Evolutionary conservation across 1,140 invertebrate species (phyloP).

Genomic region (Megalonaias nervosa): DNA sequence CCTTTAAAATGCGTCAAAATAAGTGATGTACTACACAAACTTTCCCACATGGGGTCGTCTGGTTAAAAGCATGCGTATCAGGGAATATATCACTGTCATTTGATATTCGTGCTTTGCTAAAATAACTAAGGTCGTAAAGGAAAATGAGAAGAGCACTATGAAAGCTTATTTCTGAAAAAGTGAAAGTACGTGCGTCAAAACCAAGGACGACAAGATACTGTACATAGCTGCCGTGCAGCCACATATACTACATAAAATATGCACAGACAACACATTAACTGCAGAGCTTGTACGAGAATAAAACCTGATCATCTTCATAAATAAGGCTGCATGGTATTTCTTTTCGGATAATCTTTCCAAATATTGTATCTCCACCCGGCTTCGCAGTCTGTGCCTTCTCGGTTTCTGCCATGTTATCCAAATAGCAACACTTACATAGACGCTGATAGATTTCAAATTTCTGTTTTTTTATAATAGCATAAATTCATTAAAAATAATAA

Average conservation of each 20-base stretch:
- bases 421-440: no score
- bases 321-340: slow-evolving; percentile 62
- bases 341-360: slow-evolving; percentile 63
- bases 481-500: no score
- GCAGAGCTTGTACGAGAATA: no score
- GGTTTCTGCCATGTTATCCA: slow-evolving; percentile 49
- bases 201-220: background rate
- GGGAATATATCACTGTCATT: no score
- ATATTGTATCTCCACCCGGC: slow-evolving; percentile 64
- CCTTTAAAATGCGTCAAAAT: no score
- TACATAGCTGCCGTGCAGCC: background rate
- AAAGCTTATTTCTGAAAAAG: background rate
- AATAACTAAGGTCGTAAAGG: no score
- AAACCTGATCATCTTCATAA: slow-evolving; percentile 63
- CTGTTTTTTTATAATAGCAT: no score
- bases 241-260: background rate
- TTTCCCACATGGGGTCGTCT: no score
- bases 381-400: slow-evolving; percentile 57
- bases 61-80: no score
- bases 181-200: no score
- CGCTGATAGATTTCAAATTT: no score
- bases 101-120: background rate
- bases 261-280: background rate
- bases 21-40: no score
- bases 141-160: background rate